Evolutionary conservation across 2,113 vertebrate genomes (phyloP), one percentile per base, ranked within the genome.

Genomic region (Dasyurus viverrinus): DNA sequence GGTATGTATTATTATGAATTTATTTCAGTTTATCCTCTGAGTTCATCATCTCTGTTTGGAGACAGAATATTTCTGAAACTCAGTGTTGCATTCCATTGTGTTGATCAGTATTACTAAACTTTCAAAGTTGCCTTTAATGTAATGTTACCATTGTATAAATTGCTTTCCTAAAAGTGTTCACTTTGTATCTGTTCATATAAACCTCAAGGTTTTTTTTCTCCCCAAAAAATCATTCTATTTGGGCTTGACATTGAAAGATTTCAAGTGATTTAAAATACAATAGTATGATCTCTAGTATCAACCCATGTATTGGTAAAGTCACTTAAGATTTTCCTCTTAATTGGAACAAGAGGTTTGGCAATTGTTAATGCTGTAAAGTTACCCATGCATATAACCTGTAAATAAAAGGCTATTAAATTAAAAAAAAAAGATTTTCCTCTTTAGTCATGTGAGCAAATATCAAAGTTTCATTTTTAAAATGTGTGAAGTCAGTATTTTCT

Each of bases 391-490:
- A n/a, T n/a, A n/a, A n/a, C n/a, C n/a, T n/a, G n/a, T n/a, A n/a
- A n/a, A n/a, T n/a, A n/a, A n/a, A n/a, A n/a, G n/a, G n/a, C n/a
- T n/a, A n/a, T n/a, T n/a, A n/a, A n/a, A n/a, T n/a, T n/a, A n/a
- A n/a, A n/a, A n/a, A n/a, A n/a, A n/a, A n/a, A n/a, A n/a, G n/a
- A n/a, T n/a, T n/a, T n/a, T n/a, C n/a, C n/a, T n/a, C n/a, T 55
- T 90, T 53, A n/a, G n/a, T 16, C 0, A 93, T 76, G n/a, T 93
- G 22, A 11, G 93, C 11, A 89, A 91, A 91, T 93, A 90, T 54
- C 19, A 91, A 96, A 94, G 3, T 4, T 93, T 91, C 76, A 84
- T 91, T 96, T 52, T 54, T 68, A 52, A 90, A 27, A 55, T 36
- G 53, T 68, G 4, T 1, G 19, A 76, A 76, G 4, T 54, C 9